Conservation (phyloP, 53 echinoderm and acorn worm species). For the Luidia sarsii region DNA sequence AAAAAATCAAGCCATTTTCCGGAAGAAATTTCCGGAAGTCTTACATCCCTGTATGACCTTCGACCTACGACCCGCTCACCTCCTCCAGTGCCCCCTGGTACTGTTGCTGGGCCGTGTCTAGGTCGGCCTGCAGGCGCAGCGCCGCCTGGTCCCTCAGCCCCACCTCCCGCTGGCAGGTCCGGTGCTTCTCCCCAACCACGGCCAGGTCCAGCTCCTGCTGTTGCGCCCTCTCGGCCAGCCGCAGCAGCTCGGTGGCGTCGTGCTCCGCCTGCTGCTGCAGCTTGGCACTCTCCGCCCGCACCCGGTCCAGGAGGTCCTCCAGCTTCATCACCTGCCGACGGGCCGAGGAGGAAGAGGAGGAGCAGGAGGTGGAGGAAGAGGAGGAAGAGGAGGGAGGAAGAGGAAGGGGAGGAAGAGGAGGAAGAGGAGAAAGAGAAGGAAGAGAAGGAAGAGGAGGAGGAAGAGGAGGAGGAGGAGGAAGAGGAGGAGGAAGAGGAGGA, state of each 20-base stretch:
- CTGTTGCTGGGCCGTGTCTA: constrained; percentile 90
- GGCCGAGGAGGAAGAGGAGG: not conserved
- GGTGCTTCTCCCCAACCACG: constrained; percentile 88
- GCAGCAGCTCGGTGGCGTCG: constrained; percentile 76
- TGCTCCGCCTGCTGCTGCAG: constrained; percentile 66
- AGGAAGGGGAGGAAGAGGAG: no score
- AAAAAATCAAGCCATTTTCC: no score
- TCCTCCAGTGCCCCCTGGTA: constrained; percentile 84
- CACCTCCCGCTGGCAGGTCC: constrained; percentile 94
- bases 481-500: no score
- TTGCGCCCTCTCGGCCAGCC: constrained; percentile 77
- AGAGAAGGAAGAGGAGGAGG: no score
- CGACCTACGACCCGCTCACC: no score
- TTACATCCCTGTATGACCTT: no score
- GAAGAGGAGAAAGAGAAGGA: no score
- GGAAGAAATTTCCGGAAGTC: no score
- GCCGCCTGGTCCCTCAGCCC: constrained; percentile 77
- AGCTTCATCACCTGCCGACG: constrained; percentile 57
- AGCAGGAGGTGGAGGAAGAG: no score
- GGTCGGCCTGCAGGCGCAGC: constrained; percentile 76
- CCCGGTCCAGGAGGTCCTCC: constrained; percentile 75
- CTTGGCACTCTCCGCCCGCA: constrained; percentile 67
- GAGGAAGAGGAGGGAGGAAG: no score
- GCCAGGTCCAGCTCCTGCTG: constrained; percentile 88
- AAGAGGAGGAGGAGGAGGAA: no score